Evolutionary conservation across 1,140 invertebrate species (phyloP), one percentile per base, ranked within the genome.

Genomic region (Asbolus verrucosus): DNA sequence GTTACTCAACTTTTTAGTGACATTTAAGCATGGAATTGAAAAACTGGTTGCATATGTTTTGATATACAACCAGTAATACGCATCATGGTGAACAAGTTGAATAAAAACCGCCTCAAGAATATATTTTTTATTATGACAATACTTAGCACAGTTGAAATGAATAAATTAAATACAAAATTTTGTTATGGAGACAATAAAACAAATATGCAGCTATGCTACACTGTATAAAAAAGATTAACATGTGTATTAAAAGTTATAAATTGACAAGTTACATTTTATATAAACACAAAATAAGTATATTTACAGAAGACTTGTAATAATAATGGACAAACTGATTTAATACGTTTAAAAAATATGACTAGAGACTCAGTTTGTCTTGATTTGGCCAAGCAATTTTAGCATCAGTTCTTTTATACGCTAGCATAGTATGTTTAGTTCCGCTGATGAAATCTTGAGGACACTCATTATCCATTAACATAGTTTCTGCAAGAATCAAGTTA

Each of bases 301-400:
- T 18, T 50, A 50, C 43, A 43, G 15, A n/a, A 36, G 33, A 36
- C 33, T 27, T 11, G 33, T 50, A 50, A n/a, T 50, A 68, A 36
- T n/a, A n/a, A n/a, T n/a, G n/a, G n/a, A n/a, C n/a, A n/a, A 36
- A 6, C 33, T 4, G 11, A 6, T 36, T 36, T n/a, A n/a, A n/a
- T n/a, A 43, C 39, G 39, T 14, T 43, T 15, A 43, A 43, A 43
- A 38, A 15, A 43, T 9, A 71, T 75, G 73, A 77, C 73, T 77
- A 73, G 73, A 74, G 41, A 63, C 73, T 79, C 69, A 77, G 75
- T 74, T 77, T 76, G 73, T 79, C 77, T 70, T 85, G 86, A 77
- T 82, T 91, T 2, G 96, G 96, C 96, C 96, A 98, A 41, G 96
- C 95, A 75, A 98, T 98, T 85, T 97, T 97, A 9, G 95, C 95